Evolutionary conservation across 2,797 vertebrate species (phyloP).

Genomic region (Clarias fuscus): DNA sequence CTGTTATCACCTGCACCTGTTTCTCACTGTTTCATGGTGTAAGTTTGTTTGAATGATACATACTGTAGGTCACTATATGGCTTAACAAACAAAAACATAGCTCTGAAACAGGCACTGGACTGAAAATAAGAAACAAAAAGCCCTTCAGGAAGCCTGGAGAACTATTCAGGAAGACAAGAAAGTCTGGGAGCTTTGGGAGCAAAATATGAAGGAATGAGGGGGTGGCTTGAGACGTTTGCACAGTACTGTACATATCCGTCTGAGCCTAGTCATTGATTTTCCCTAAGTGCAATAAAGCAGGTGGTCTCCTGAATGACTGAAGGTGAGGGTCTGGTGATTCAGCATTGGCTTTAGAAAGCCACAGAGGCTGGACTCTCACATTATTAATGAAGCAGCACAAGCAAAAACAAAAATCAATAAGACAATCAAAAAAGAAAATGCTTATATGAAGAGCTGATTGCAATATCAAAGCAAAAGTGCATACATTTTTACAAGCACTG

Average conservation of each 20-base stretch:
- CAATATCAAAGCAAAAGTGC: constrained; percentile 21
- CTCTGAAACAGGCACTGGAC: no score
- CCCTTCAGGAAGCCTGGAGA: no score
- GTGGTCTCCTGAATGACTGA: not conserved
- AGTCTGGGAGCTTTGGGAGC: no score
- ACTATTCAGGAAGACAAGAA: no score
- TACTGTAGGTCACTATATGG: no score
- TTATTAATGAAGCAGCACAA: constrained; percentile 10
- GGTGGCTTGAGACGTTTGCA: no score
- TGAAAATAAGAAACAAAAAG: no score
- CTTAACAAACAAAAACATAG: no score
- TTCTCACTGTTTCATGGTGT: no score
- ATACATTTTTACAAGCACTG: constrained; percentile 1
- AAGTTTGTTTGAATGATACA: no score
- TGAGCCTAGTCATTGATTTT: not conserved
- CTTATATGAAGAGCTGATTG: constrained; percentile 6
- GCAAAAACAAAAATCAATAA: not conserved
- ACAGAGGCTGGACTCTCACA: constrained; percentile 10
- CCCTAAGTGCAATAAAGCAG: not conserved
- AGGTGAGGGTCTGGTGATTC: not conserved
- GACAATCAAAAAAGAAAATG: not conserved
- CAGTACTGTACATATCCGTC: not conserved
- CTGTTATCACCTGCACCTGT: no score
- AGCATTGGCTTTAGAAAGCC: not conserved
- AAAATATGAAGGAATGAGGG: no score